Evolutionary conservation across 1,140 invertebrate genomes (phyloP).

Genomic region (Trichomalopsis sarcophagae): DNA sequence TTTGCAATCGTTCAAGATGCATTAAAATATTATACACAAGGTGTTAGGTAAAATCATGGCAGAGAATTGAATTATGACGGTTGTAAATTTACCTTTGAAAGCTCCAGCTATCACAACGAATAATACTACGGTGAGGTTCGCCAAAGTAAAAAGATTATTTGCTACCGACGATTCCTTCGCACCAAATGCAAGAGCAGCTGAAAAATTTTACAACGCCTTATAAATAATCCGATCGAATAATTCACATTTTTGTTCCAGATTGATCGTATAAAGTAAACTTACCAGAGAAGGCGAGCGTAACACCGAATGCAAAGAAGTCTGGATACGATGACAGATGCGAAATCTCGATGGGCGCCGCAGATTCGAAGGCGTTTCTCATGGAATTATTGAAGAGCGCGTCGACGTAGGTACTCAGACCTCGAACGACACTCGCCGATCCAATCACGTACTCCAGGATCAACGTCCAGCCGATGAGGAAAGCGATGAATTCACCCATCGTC

Average conservation of each 20-base stretch:
- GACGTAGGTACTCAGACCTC: slow-evolving; percentile 84
- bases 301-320: slow-evolving; percentile 80
- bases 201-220: slow-evolving; percentile 22
- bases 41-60: no score
- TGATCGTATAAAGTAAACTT: neutral
- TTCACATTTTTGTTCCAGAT: no score
- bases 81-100: slow-evolving; percentile 76
- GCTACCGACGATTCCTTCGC: slow-evolving; percentile 85
- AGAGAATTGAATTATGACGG: neutral
- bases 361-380: slow-evolving; percentile 78
- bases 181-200: slow-evolving; percentile 78
- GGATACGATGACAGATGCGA: slow-evolving; percentile 79
- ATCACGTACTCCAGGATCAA: slow-evolving; percentile 93
- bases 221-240: no score
- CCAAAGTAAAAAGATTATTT: slow-evolving; percentile 85
- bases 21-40: no score
- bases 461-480: slow-evolving; percentile 91
- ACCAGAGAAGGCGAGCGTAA: slow-evolving; percentile 78
- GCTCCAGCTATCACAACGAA: slow-evolving; percentile 83
- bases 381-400: slow-evolving; percentile 80
- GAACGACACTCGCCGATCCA: slow-evolving; percentile 86
- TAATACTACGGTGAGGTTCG: slow-evolving; percentile 83
- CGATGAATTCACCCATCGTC: slow-evolving; percentile 89
- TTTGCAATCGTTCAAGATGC: neutral
- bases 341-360: slow-evolving; percentile 77